Conservation (phyloP, 2,888 invertebrate species). For the Xestoiulus laeticollis region DNA sequence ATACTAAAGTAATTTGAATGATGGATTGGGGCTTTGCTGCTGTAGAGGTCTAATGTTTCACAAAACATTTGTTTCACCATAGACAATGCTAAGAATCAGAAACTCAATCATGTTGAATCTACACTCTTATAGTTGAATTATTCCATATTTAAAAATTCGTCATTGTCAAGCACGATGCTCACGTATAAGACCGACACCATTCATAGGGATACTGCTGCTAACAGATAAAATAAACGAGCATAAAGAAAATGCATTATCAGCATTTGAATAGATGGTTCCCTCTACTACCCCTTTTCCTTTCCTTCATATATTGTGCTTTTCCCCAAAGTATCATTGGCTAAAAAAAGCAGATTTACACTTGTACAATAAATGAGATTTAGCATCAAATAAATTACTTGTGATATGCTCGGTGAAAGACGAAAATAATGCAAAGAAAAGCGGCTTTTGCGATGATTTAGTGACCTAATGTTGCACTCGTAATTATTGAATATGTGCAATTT, state of each 20-base stretch:
- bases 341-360: constrained; percentile 14
- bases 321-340: background rate
- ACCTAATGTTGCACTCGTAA: background rate
- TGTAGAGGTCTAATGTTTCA: background rate
- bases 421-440: background rate
- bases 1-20: too few relatives aligned
- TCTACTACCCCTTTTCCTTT: background rate
- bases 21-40: background rate
- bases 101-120: background rate
- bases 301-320: background rate
- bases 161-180: background rate
- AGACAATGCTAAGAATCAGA: background rate
- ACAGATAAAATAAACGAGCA: constrained; percentile 22
- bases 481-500: constrained; percentile 10
- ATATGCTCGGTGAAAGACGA: background rate
- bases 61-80: background rate
- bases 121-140: background rate
- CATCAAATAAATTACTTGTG: background rate
- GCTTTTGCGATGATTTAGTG: background rate
- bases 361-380: constrained; percentile 18
- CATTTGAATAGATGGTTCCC: constrained; percentile 1
- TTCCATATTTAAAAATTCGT: background rate
- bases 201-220: background rate
- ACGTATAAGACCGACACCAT: background rate
- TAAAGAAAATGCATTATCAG: constrained; percentile 15